Percentiles rank a stretch among this genome's conserved stretches.
These are phyloP conservation scores for Crossocerus cetratus DNA, from an alignment of 2,888 invertebrate species.

Conservation along the genomic window DNA sequence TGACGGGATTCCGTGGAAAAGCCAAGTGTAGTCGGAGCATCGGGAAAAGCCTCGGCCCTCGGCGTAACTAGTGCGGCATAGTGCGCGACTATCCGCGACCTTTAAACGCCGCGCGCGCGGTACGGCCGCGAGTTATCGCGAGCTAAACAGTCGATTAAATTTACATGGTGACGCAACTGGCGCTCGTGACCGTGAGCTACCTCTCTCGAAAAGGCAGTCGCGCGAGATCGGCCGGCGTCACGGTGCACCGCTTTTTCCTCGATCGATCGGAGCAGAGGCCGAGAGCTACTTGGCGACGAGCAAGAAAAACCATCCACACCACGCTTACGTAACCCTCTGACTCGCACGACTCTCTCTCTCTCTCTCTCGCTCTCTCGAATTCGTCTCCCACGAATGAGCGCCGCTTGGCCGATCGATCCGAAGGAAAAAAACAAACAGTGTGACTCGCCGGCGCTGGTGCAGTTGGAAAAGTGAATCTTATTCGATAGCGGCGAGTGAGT, in stretches of 20 bases:
- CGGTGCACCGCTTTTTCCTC: not conserved
- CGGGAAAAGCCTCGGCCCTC: not conserved
- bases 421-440: not conserved
- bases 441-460: not conserved
- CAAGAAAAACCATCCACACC: not conserved
- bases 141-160: conserved; percentile 56
- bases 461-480: conserved; percentile 2
- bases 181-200: conserved; percentile 30
- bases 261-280: conserved; percentile 9
- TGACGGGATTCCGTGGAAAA: not conserved
- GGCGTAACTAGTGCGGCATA: not conserved
- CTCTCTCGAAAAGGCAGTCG: conserved; percentile 35
- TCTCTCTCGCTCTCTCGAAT: not conserved
- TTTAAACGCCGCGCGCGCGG: conserved; percentile 31
- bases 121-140: conserved; percentile 33
- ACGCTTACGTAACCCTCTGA: not conserved
- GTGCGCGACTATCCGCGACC: conserved; percentile 28
- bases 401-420: not conserved
- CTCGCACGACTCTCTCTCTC: not conserved
- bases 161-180: conserved; percentile 55
- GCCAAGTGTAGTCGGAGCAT: conserved; percentile 8
- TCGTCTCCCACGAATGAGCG: not conserved
- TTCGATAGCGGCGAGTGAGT: not conserved
- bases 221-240: conserved; percentile 15
- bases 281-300: not conserved